Evolutionary conservation across 2,113 vertebrate species (phyloP), one percentile per base, ranked within the genome.

Genomic region (Nerophis lumbriciformis): DNA sequence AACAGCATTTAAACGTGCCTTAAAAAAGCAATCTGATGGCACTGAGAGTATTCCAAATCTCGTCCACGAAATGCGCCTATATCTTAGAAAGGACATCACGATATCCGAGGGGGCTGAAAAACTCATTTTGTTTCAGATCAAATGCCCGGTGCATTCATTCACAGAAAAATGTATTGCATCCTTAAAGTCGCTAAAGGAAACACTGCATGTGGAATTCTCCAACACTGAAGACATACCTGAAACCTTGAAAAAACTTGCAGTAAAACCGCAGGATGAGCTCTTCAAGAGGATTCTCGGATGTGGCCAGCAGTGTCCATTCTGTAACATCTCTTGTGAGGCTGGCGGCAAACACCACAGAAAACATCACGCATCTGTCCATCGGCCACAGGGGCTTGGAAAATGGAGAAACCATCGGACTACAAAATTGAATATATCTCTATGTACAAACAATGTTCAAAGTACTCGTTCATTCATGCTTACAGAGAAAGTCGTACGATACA

Each of bases 291-390:
- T 90, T 14, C 71, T 85, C 59, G 89, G 88, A 14, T 91, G 90
- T 77, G 87, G 87, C 48, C 37, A 85, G 5, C 77, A 77, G 50
- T 90, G 89, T 56, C 90, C 87, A 11, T 91, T 91, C 75, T 91
- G 88, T 52, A 63, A 79, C 49, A 79, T 76, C 35, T 87, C 89
- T 4, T 91, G 89, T 84, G 89, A 90, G 39, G 85, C 88, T 5
- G 85, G 81, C 59, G 84, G 76, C 35, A 60, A 60, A 4, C 21
- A 55, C 0, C 87, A 90, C 57, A 16, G 42, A 11, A 1, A 73
- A 8, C 87, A 89, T 65, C 39, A 66, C 35, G 71, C 79, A 47
- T 6, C 71, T 21, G 15, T 83, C 0, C 88, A 90, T 73, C 75
- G 77, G 0, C 82, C 88, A 59, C 3, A 78, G 63, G 87, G 80